Conservation (phyloP, 1,140 invertebrate genomes). For the Eueides isabella region DNA sequence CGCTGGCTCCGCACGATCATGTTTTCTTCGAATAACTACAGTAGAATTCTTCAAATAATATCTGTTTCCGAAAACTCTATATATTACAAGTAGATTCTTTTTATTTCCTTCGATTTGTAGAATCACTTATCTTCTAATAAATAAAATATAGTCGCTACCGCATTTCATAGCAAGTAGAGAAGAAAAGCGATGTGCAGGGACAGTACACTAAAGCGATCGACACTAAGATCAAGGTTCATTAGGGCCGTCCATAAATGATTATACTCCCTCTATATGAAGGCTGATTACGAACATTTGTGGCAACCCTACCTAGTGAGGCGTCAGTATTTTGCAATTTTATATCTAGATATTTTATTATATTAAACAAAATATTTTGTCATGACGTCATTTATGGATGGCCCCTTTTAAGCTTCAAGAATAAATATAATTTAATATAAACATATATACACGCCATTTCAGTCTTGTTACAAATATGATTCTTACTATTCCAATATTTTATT, state of each 20-base stretch:
- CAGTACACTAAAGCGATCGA: conserved; percentile 34
- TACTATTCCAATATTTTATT: not conserved
- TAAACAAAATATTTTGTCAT: too few relatives aligned
- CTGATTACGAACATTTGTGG: too few relatives aligned
- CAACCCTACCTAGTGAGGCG: too few relatives aligned
- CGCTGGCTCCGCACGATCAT: not conserved
- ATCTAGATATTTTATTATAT: not conserved
- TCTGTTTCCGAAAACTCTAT: conserved; percentile 5
- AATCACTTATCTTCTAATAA: not conserved
- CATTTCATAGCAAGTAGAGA: not conserved
- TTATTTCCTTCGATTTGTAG: not conserved
- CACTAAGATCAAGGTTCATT: conserved; percentile 52
- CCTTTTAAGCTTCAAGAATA: not conserved
- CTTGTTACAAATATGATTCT: not conserved
- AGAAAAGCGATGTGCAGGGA: not conserved
- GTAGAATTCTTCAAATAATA: conserved; percentile 1
- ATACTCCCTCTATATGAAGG: too few relatives aligned
- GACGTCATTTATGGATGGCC: not conserved
- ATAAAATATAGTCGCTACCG: not conserved
- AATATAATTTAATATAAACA: not conserved
- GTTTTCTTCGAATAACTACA: not conserved
- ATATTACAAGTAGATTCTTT: conserved; percentile 3
- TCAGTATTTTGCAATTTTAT: too few relatives aligned
- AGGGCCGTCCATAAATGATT: not conserved
- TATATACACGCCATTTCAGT: not conserved